Conservation (phyloP, 2,888 invertebrate species). For the Tenthredo mesomela region DNA sequence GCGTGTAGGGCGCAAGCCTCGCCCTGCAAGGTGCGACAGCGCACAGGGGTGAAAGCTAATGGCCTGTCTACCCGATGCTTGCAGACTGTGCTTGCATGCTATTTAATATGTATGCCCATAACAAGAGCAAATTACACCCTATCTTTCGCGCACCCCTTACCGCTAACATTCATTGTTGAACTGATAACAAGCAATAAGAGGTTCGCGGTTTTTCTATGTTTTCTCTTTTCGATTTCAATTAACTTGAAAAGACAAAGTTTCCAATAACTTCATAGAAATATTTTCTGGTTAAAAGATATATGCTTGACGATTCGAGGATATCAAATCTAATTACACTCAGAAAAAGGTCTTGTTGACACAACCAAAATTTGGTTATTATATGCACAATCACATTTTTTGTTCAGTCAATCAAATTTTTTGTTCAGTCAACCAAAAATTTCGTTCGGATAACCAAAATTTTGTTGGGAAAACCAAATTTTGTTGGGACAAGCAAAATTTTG, state of each 20-base stretch:
- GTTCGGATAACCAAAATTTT: too few species aligned
- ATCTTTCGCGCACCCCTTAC: background rate
- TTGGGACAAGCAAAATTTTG: too few species aligned
- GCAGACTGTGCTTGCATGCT: slow-evolving; percentile 4
- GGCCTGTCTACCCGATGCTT: slow-evolving; percentile 55
- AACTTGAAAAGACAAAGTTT: too few species aligned
- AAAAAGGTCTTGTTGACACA: too few species aligned
- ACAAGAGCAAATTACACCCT: slow-evolving; percentile 16
- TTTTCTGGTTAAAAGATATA: too few species aligned
- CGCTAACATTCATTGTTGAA: background rate
- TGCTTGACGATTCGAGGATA: background rate
- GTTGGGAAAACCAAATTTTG: too few species aligned
- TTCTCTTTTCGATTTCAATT: background rate
- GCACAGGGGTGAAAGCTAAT: slow-evolving; percentile 56
- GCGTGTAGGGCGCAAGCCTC: slow-evolving; percentile 47
- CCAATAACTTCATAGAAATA: too few species aligned
- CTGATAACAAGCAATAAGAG: slow-evolving; percentile 24
- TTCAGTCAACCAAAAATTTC: too few species aligned
- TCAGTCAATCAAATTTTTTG: too few species aligned
- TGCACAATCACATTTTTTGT: too few species aligned
- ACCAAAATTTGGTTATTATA: too few species aligned
- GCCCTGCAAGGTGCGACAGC: slow-evolving; percentile 34
- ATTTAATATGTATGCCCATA: background rate
- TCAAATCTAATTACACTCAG: background rate
- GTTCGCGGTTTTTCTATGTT: background rate